A percentile compares a stretch with the other conserved stretches of the same genome.
Evolutionary conservation across 92 coral and sea anemone genomes (phyloP).

Genomic region (Chrysogorgia sp.): DNA sequence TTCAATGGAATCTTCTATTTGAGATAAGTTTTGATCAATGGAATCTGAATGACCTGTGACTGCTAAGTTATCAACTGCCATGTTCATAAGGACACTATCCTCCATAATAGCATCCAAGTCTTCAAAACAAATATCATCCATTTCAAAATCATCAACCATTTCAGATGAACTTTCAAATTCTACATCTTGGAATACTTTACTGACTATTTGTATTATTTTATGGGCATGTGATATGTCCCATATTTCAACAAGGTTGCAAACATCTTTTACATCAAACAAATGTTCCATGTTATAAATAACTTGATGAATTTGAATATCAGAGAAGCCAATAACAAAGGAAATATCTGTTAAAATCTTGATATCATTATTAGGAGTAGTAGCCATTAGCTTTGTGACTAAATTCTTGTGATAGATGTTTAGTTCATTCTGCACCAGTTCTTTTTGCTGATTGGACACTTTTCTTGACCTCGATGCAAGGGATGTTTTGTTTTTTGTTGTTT

Average conservation of each 20-base stretch:
- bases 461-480: slow-evolving; percentile 22
- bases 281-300: slow-evolving; percentile 53
- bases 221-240: slow-evolving; percentile 61
- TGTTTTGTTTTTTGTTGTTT: slow-evolving; percentile 33
- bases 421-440: no score
- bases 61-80: slow-evolving; percentile 35
- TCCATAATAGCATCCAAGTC: slow-evolving; percentile 30
- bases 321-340: no score
- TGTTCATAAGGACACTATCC: slow-evolving; percentile 38
- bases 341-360: no score
- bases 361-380: no score
- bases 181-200: slow-evolving; percentile 51
- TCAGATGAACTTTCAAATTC: background rate
- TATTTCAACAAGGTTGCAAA: slow-evolving; percentile 53
- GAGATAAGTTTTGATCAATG: no score
- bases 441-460: slow-evolving; percentile 28
- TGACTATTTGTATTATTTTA: slow-evolving; percentile 41
- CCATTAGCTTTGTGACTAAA: no score
- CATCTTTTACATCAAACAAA: slow-evolving; percentile 41
- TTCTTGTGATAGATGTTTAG: no score
- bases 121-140: slow-evolving; percentile 11
- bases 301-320: slow-evolving; percentile 49
- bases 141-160: slow-evolving; percentile 4
- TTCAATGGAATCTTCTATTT: slow-evolving; percentile 11
- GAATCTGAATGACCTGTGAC: no score